phyloP scores from a whole-genome alignment of 2,888 invertebrate genomes.

The Tipula lateralis region DNA sequence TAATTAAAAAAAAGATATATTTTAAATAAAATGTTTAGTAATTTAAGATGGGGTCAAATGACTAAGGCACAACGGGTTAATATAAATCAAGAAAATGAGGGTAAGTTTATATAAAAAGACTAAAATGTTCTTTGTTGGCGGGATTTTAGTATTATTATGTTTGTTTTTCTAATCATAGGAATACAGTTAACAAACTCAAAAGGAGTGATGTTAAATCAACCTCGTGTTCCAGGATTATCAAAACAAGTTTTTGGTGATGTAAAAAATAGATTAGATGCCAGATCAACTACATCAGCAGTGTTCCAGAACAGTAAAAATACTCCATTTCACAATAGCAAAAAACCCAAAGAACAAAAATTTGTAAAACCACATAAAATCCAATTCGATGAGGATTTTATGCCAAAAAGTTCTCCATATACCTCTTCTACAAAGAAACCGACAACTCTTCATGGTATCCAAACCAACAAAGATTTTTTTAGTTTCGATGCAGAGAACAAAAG shows the following conservation, averaged over 20 bases:
- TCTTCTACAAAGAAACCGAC: no score
- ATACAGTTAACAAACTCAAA: neutral
- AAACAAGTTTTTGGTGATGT: conserved; percentile 20
- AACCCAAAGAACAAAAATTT: neutral
- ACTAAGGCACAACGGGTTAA: neutral
- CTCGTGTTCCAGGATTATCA: neutral
- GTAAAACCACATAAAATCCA: neutral
- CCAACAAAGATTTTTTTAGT: no score
- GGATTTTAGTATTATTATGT: neutral
- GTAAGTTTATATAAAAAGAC: neutral
- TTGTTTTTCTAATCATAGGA: neutral
- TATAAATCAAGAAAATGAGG: conserved; percentile 7
- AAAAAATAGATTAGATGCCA: neutral
- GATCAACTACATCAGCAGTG: neutral
- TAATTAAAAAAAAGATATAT: neutral
- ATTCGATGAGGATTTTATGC: neutral
- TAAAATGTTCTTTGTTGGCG: neutral
- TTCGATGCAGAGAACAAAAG: no score
- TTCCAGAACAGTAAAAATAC: neutral
- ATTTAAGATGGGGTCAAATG: neutral
- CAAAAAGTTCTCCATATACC: neutral
- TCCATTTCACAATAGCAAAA: neutral
- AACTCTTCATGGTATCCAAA: no score
- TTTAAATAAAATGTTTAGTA: conserved; percentile 25
- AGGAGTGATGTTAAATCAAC: neutral